Evolutionary conservation across 2,113 vertebrate genomes (phyloP).

Genomic region (Gorsachius goisagi): DNA sequence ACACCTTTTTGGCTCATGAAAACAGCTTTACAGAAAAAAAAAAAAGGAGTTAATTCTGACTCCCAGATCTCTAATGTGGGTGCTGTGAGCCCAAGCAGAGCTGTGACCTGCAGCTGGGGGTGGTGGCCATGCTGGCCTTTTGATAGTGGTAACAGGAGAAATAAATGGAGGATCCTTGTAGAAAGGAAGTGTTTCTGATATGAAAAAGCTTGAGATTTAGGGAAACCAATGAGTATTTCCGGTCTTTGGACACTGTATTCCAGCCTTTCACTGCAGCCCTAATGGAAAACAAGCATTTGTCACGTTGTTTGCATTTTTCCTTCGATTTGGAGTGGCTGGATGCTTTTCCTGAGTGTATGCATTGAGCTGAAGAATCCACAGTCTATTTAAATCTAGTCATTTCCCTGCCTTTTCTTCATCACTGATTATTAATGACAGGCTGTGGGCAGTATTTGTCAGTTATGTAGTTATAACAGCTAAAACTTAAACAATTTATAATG

Average conservation of each 20-base stretch:
- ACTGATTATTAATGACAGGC: not conserved
- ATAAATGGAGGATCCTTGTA: not conserved
- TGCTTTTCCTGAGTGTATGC: not conserved
- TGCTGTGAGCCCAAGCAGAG: not conserved
- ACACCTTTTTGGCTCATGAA: constrained; percentile 49
- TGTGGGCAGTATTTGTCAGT: not conserved
- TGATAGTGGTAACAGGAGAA: not conserved
- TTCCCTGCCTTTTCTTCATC: not conserved
- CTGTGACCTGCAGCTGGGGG: accelerated
- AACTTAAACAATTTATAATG: not conserved
- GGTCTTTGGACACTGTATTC: not conserved
- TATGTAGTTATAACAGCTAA: not conserved
- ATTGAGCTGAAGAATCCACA: not conserved
- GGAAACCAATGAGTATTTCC: not conserved
- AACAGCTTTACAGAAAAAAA: not conserved
- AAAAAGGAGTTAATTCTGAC: not conserved
- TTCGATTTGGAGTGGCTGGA: not conserved
- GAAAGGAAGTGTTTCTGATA: not conserved
- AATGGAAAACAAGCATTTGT: not conserved
- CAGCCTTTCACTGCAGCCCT: not conserved
- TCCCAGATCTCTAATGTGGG: not conserved
- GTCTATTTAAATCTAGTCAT: not conserved
- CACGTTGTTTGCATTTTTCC: not conserved
- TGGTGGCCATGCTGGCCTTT: not conserved
- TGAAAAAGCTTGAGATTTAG: not conserved